Evolutionary conservation across 2,797 vertebrate species (phyloP), one percentile per base, ranked within the genome.

Genomic region (Geotrypetes seraphini): DNA sequence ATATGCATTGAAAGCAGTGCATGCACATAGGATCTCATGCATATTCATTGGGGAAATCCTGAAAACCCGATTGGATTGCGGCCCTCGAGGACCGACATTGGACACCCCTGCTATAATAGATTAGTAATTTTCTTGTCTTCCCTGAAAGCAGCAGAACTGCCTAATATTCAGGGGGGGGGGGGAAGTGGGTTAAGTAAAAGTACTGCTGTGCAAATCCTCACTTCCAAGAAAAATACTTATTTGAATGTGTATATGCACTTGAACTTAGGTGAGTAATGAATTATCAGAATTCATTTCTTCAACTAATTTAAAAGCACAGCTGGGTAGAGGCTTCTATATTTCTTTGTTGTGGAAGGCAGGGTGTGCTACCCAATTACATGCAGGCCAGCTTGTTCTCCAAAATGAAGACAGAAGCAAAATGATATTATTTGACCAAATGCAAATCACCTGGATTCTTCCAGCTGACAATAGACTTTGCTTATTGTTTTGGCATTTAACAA

Each of bases 251-350:
- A 53, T 65, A 62, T 70, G 73, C 73, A 70, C 63, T 47, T 65
- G 65, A 76, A 69, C 81, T 82, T 78, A 80, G 79, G 72, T 66
- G 64, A 53, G 22, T 78, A 60, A 47, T 83, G 78, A 84, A 75
- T 82, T 78, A 75, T 69, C 40, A 16, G 47, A 62, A 63, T 73
- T 73, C 70, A 32, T 74, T 69, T 70, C 55, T 50, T 69, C 52
- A 61, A 78, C 74, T 71, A 75, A 67, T 81, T 71, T 78, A 79
- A 59, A 58, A 51, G 63, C 69, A 73, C 71, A 62, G 65, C 62
- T 68, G 69, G 77, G 75, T 84, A 89, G 88, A 87, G 45, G 73
- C 67, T 75, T 72, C 85, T 86, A 84, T 87, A 81, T 84, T 83
- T 86, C 87, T 87, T 89, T 84, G 79, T 75, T 75, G 79, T 59